Percentiles rank a stretch among this genome's conserved stretches.
These are phyloP conservation scores for Suricata suricatta DNA, from an alignment of 2,113 vertebrate genomes.

Conservation along the genomic window DNA sequence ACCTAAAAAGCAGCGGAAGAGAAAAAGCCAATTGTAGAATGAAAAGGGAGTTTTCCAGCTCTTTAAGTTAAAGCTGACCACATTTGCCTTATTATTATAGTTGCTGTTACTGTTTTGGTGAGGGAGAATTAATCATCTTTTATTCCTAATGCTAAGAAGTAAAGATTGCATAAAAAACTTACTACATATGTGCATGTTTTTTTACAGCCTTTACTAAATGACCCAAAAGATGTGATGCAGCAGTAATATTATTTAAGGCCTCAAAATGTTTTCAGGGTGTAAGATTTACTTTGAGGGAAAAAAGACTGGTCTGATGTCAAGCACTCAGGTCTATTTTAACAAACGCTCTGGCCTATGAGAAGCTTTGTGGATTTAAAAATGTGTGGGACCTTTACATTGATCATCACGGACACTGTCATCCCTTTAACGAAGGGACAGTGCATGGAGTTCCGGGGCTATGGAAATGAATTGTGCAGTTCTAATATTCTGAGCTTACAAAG, in stretches of 20 bases:
- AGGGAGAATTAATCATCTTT: conserved; percentile 45
- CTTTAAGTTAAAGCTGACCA: conserved; percentile 53
- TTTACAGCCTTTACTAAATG: conserved; percentile 32
- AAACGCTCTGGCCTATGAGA: not conserved
- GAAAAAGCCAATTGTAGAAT: conserved; percentile 59
- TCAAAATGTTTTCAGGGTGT: conserved; percentile 6
- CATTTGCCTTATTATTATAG: conserved; percentile 18
- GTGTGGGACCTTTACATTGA: not conserved
- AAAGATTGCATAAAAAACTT: conserved; percentile 15
- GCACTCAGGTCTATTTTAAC: not conserved
- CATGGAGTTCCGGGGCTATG: not conserved
- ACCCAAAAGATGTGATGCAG: conserved; percentile 24
- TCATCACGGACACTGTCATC: not conserved
- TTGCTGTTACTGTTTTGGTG: not conserved
- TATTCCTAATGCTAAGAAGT: conserved; percentile 40
- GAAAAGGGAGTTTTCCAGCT: conserved; percentile 56
- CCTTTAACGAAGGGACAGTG: not conserved
- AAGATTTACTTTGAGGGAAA: conserved; percentile 34
- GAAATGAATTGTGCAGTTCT: not conserved
- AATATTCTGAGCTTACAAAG: not conserved
- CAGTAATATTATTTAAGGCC: conserved; percentile 3
- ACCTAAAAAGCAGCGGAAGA: conserved; percentile 69
- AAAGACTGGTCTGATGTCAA: not conserved
- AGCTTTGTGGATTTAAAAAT: not conserved
- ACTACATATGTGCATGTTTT: not conserved